Percentiles rank a stretch among this genome's conserved stretches.
Conservation (phyloP, 2,113 vertebrate genomes). For the Psophia crepitans region DNA sequence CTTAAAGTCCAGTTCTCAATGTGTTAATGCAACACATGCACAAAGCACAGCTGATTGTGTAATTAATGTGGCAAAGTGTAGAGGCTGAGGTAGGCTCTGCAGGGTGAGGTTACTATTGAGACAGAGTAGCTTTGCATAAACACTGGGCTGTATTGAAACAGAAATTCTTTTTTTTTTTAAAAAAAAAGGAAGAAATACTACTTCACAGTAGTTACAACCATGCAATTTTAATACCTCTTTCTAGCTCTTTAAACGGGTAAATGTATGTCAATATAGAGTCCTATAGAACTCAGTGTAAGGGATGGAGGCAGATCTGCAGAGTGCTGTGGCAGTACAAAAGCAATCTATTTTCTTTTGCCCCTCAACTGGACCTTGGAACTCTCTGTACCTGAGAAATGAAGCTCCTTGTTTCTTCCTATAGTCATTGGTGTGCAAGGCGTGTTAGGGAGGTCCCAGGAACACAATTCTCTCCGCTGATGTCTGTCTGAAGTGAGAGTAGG, state of each 20-base stretch:
- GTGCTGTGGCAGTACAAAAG: not conserved
- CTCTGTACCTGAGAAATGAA: not conserved
- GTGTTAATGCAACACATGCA: not conserved
- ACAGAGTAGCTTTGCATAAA: not conserved
- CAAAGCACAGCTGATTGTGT: not conserved
- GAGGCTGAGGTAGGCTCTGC: not conserved
- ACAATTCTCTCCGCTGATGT: not conserved
- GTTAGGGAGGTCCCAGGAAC: not conserved
- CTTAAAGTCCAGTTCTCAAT: not conserved
- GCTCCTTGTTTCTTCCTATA: not conserved
- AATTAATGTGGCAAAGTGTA: not conserved
- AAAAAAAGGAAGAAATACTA: not conserved
- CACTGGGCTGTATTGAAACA: not conserved
- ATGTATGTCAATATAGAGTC: not conserved
- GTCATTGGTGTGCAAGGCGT: not conserved
- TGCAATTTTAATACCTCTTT: not conserved
- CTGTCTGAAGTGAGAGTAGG: rapidly evolving
- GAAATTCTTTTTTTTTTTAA: not conserved
- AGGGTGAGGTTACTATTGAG: not conserved
- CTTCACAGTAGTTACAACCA: not conserved
- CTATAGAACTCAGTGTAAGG: not conserved
- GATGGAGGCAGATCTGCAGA: not conserved
- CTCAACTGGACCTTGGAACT: not conserved
- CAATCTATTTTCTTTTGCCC: not conserved
- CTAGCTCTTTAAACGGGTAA: not conserved